Base-by-base conservation (phyloP, 2,888 invertebrate species). In the Nomada lathburiana region DNA sequence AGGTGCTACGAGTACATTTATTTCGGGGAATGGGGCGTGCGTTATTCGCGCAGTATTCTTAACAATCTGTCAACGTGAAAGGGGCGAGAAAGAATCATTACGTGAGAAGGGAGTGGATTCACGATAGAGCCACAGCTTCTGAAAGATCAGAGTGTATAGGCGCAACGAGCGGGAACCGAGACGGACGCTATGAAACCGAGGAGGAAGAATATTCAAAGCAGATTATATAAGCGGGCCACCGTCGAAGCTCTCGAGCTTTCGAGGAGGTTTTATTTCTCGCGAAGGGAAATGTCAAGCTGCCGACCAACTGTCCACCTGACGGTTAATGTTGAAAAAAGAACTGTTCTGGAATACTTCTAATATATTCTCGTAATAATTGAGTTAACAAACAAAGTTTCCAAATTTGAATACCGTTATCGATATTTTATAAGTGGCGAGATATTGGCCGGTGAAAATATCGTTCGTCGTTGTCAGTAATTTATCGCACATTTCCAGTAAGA, bases 121-220 rank as follows among this genome's bases (percentile, higher is more conserved):
- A 60, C 60, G 50, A 9, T 29, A 72, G 64, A 64, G 59, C 47
- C 67, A 57, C n/a, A 71, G 80, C 64, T 72, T 65, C 53, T 73
- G 77, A 79, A 70, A 81, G 74, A 85, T 85, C 75, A 83, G 74
- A 83, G 83, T 74, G 76, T 68, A 83, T 80, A 74, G 55, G 47
- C 18, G 76, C 65, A 20, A 53, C 71, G 53, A 42, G 55, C 53
- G 64, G n/a, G 82, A 70, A 57, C 82, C 36, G 78, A 75, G 64
- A 29, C 75, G 80, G 72, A 70, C 76, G 86, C 83, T 83, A 85
- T 88, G 86, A 85, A 84, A 79, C 79, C 79, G 63, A 42, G 76
- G 83, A 83, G 69, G 84, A 44, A 83, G 73, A 65, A 86, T n/a
- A 88, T 89, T 86, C 86, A 82, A 88, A 89, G 89, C 83, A 82